Base-by-base conservation (phyloP, 2,113 vertebrate genomes). In the Perccottus glenii region DNA sequence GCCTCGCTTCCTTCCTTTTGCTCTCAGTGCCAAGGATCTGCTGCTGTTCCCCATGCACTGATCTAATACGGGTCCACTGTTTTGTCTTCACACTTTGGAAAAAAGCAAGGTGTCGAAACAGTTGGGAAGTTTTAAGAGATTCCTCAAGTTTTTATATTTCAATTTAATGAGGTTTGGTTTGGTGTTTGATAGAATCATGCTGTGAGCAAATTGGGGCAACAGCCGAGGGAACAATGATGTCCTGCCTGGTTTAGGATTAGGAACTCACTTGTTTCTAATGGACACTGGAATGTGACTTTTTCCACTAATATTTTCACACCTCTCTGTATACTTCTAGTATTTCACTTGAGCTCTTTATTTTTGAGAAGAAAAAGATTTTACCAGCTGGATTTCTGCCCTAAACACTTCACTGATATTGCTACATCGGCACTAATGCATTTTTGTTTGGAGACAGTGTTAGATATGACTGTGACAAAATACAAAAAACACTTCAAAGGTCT, bases 101-200 rank as follows among this genome's bases (percentile, higher is more conserved):
- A 64, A 62, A 35, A 32, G 32, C n/a, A 49, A 76, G 51, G 49
- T 56, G 11, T 58, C 33, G 40, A 57, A 64, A 62, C 60, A 64
- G 58, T 64, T 64, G 58, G 50, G 60, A 84, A 87, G 81, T 87
- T 87, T 66, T 83, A 69, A 65, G 86, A 85, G 11, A 27, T 87
- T 79, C 32, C 75, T 59, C 70, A 86, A 87, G 63, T 89, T 90
- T 87, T 74, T 70, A 73, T 82, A 80, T 89, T 89, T 68, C n/a
- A 44, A 48, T 78, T 81, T 86, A 86, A 88, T 75, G 80, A 81
- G 73, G 77, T 82, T 89, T 74, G 70, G 83, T 83, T 82, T 75
- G 60, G 64, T 71, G 67, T 83, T 59, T 62, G 64, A 80, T 85
- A 66, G 73, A 77, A 73, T 84, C 68, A 46, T 72, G 51, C 84